phyloP scores from a whole-genome alignment of 2,888 invertebrate genomes.

The Cerastis leucographa region DNA sequence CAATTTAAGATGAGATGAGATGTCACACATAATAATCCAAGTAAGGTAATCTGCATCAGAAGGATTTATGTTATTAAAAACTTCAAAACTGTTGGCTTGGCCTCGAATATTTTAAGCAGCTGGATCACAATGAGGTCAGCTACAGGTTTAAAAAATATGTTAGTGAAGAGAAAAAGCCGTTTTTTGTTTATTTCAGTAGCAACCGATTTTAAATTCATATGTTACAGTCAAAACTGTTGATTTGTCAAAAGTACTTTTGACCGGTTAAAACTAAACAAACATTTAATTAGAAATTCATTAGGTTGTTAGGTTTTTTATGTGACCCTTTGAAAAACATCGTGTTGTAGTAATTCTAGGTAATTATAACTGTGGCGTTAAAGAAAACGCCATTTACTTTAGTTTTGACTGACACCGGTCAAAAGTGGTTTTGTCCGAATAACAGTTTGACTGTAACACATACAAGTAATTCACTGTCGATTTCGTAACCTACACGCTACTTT shows the following conservation, averaged over 20 bases:
- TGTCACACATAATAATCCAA: conserved; percentile 4
- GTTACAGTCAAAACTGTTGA: too few relatives aligned
- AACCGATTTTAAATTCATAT: conserved; percentile 3
- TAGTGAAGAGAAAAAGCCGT: background rate
- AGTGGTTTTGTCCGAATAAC: too few relatives aligned
- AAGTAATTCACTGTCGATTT: conserved; percentile 1
- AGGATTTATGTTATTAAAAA: conserved; percentile 13
- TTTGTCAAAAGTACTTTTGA: too few relatives aligned
- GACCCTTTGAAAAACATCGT: too few relatives aligned
- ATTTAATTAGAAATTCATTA: too few relatives aligned
- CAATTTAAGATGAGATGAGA: conserved; percentile 17
- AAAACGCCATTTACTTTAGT: too few relatives aligned
- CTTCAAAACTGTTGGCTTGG: conserved; percentile 5
- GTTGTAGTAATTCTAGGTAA: too few relatives aligned
- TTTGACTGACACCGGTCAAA: too few relatives aligned
- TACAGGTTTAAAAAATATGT: background rate
- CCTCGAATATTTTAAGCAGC: conserved; percentile 21
- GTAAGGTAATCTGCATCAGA: conserved; percentile 18
- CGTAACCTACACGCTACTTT: conserved; percentile 14
- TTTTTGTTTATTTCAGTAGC: conserved; percentile 12
- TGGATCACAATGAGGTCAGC: conserved; percentile 6
- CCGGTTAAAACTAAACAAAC: too few relatives aligned
- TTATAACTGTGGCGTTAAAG: too few relatives aligned
- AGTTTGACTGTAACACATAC: background rate
- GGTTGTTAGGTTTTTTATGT: too few relatives aligned